Evolutionary conservation across 2,797 vertebrate genomes (phyloP).

Genomic region (Oreortyx pictus): DNA sequence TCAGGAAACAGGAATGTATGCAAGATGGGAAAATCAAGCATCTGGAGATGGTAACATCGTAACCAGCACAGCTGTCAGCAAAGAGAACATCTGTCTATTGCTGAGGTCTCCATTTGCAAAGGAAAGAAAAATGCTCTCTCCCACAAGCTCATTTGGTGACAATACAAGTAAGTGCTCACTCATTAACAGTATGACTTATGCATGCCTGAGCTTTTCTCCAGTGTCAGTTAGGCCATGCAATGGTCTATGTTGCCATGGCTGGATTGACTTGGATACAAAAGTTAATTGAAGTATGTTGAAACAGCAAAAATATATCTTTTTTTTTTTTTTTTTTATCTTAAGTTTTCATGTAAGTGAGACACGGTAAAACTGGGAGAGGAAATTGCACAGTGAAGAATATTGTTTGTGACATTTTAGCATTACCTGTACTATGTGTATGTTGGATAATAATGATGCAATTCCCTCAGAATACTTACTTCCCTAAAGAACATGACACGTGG

Average conservation of each 20-base stretch:
- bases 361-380: neutral
- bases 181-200: neutral
- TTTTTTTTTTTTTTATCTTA: neutral
- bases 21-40: neutral
- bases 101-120: neutral
- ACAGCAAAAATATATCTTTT: neutral
- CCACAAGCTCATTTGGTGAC: neutral
- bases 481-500: neutral
- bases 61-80: neutral
- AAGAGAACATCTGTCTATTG: constrained; percentile 23
- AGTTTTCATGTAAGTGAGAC: neutral
- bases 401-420: neutral
- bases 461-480: neutral
- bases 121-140: neutral
- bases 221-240: neutral
- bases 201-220: neutral
- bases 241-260: neutral
- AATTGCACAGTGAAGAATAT: neutral
- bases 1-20: neutral
- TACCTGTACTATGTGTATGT: neutral
- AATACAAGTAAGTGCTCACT: neutral
- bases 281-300: neutral
- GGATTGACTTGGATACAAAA: neutral
- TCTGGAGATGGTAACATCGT: neutral
- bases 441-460: neutral